These are phyloP conservation scores for Cantharis nigra DNA, from an alignment of 2,888 invertebrate species.

Conservation along the genomic window DNA sequence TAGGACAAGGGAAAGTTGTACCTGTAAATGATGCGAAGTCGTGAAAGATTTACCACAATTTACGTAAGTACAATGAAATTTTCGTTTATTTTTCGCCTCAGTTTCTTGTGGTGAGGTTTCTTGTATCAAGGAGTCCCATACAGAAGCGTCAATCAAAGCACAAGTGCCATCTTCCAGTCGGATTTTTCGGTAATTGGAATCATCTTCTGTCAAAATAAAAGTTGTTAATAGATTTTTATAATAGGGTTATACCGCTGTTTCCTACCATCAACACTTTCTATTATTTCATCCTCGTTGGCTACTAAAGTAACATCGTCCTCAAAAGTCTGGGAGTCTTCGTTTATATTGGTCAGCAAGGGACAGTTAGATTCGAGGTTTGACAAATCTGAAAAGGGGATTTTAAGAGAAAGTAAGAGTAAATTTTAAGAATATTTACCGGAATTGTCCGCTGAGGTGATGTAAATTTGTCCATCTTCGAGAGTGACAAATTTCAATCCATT, in stretches of 20 bases:
- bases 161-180: conserved; percentile 45
- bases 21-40: conserved; percentile 59
- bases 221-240: not conserved
- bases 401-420: not conserved
- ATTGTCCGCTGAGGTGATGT: conserved; percentile 31
- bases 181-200: conserved; percentile 38
- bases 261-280: conserved; percentile 10
- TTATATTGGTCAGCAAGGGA: not conserved
- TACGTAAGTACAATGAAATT: conserved; percentile 55
- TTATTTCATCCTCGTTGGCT: conserved; percentile 1
- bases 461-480: conserved; percentile 38
- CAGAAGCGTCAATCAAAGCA: conserved; percentile 41
- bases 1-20: conserved; percentile 37
- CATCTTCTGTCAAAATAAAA: conserved; percentile 19
- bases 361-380: not conserved
- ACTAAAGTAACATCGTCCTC: conserved; percentile 12
- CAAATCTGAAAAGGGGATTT: not conserved
- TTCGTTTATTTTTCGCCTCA: conserved; percentile 42
- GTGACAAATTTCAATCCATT: conserved; percentile 37
- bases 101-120: conserved; percentile 20
- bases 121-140: conserved; percentile 37
- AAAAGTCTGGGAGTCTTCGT: conserved; percentile 4
- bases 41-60: conserved; percentile 59
- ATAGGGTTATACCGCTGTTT: not conserved
- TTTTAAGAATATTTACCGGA: conserved; percentile 9